Conservation (phyloP, 1,140 invertebrate genomes). For the Diplogasteroides magnus region DNA sequence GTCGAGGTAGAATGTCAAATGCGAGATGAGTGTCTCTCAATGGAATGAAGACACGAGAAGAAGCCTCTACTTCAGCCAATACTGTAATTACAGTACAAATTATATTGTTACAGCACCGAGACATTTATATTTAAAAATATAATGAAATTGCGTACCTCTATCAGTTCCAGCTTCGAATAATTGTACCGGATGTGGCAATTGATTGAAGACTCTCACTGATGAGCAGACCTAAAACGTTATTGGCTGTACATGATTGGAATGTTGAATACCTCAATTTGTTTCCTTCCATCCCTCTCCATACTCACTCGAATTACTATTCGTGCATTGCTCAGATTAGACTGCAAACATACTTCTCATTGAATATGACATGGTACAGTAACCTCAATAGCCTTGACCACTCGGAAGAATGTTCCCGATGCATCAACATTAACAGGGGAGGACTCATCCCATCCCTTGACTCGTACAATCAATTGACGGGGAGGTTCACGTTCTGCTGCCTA, state of each 20-base stretch:
- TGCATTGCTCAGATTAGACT: constrained; percentile 41
- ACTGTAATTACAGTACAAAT: not conserved
- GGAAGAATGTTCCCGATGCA: constrained; percentile 85
- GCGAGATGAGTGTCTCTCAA: not conserved
- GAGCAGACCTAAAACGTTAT: constrained; percentile 83
- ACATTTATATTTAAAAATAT: not conserved
- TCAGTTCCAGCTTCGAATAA: constrained; percentile 13
- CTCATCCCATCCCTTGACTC: constrained; percentile 81
- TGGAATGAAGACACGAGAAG: not conserved
- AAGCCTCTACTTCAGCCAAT: not conserved
- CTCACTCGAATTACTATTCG: constrained; percentile 79
- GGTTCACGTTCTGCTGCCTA: constrained; percentile 20
- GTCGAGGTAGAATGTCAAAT: not conserved
- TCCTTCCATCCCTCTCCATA: constrained; percentile 83
- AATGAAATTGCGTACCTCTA: not conserved
- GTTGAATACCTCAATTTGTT: constrained; percentile 54
- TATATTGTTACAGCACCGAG: too few relatives aligned
- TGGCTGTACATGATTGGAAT: not conserved
- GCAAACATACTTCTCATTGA: not conserved
- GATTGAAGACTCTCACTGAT: constrained; percentile 75
- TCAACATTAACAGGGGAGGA: constrained; percentile 80
- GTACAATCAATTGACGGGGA: constrained; percentile 77
- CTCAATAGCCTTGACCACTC: constrained; percentile 54
- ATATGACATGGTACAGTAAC: too few relatives aligned
- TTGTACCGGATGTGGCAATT: constrained; percentile 40